These are phyloP conservation scores for Drosophila dunni DNA, from an alignment of 1,140 invertebrate species.

Conservation along the genomic window DNA sequence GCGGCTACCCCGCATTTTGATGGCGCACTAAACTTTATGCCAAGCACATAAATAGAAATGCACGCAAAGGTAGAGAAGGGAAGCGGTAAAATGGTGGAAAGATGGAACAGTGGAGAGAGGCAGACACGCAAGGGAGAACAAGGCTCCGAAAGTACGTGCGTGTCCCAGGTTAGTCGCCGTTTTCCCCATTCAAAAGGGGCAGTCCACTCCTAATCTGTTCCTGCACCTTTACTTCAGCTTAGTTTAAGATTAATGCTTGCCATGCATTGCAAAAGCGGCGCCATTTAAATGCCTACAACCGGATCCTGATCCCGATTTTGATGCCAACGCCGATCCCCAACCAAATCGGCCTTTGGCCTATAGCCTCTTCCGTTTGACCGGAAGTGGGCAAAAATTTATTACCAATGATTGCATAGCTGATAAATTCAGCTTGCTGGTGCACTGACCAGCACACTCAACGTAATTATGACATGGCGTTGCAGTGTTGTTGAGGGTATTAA, in stretches of 20 bases:
- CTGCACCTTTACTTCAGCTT: constrained; percentile 53
- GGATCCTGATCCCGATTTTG: constrained; percentile 4
- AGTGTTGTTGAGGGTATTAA: constrained; percentile 28
- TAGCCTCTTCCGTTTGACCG: constrained; percentile 16
- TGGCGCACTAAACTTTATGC: constrained; percentile 77
- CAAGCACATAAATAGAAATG: constrained; percentile 76
- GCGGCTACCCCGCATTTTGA: constrained; percentile 52
- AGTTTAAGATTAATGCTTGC: constrained; percentile 69
- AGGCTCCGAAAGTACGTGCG: constrained; percentile 19
- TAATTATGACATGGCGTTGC: constrained; percentile 64
- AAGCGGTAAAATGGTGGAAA: too few species aligned
- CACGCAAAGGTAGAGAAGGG: constrained; percentile 55
- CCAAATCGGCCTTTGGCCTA: constrained; percentile 44
- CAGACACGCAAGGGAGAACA: constrained; percentile 22
- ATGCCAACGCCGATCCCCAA: not conserved
- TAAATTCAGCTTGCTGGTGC: constrained; percentile 52
- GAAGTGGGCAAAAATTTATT: constrained; percentile 66
- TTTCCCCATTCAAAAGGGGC: constrained; percentile 3
- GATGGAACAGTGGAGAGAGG: constrained; percentile 15
- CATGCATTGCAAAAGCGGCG: constrained; percentile 72
- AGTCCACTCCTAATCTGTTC: constrained; percentile 62
- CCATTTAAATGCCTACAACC: constrained; percentile 68
- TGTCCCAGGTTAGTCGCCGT: constrained; percentile 21
- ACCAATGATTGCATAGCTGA: constrained; percentile 73
- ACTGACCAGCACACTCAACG: constrained; percentile 17